Percentiles rank a stretch among this genome's conserved stretches.
Conservation (phyloP, 2,888 invertebrate genomes). For the Chaetoderma sp. region DNA sequence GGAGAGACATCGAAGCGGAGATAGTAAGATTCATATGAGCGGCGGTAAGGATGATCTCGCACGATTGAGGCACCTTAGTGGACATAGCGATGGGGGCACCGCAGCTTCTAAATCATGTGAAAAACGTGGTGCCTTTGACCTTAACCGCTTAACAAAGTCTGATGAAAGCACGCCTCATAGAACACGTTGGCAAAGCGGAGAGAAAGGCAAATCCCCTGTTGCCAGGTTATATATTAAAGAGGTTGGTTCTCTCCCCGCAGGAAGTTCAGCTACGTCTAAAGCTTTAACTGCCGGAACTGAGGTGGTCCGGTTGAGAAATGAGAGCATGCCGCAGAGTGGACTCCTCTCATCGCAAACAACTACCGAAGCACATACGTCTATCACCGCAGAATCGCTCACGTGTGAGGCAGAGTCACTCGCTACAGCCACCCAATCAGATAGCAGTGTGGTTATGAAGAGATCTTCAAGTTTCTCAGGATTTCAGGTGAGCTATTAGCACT, state of each 20-base stretch:
- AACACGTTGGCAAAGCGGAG: no score
- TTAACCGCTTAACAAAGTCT: neutral
- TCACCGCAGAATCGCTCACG: no score
- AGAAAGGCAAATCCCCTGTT: neutral
- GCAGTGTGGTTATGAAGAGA: slow-evolving; percentile 37
- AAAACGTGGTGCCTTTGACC: no score
- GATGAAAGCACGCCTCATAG: neutral
- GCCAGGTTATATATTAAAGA: no score
- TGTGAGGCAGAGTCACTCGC: neutral
- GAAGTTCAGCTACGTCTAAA: neutral
- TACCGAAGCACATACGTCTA: no score
- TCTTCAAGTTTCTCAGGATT: slow-evolving; percentile 60
- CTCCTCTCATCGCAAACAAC: neutral
- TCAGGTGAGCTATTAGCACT: no score
- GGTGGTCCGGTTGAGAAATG: neutral
- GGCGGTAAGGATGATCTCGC: neutral
- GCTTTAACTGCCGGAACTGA: neutral
- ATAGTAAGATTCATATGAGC: neutral
- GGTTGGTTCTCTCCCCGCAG: no score
- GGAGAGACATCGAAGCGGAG: neutral
- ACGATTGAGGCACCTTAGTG: neutral
- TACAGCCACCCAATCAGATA: neutral
- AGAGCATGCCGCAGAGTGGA: neutral
- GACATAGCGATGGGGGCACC: no score
- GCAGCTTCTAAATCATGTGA: no score